A percentile compares a stretch with the other conserved stretches of the same genome.
phyloP scores from a whole-genome alignment of 2,888 invertebrate species.

The Agrotis clavis region DNA sequence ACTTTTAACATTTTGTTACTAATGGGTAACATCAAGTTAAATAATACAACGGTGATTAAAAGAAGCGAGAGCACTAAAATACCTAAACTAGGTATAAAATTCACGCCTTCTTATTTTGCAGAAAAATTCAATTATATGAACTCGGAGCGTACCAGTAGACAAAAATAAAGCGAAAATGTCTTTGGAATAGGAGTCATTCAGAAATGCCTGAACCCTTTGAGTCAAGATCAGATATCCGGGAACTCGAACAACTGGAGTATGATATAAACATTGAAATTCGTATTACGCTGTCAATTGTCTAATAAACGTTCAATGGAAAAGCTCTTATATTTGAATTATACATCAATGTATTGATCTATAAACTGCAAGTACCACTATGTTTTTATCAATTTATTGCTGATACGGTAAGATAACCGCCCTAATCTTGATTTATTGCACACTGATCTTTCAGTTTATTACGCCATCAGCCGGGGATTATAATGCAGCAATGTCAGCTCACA shows the following conservation, averaged over 20 bases:
- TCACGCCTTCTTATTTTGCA: conserved; percentile 19
- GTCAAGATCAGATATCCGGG: conserved; percentile 25
- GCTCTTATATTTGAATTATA: conserved; percentile 33
- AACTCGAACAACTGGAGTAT: conserved; percentile 22
- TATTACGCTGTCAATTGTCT: conserved; percentile 21
- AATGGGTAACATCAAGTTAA: too few relatives aligned
- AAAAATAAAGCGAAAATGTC: conserved; percentile 40
- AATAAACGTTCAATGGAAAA: conserved; percentile 26
- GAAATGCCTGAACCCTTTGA: conserved; percentile 38
- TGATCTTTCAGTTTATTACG: conserved; percentile 71
- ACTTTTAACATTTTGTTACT: conserved; percentile 3
- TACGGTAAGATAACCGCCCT: conserved; percentile 68
- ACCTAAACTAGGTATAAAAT: conserved; percentile 32
- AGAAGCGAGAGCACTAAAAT: conserved; percentile 13
- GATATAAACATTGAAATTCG: conserved; percentile 25
- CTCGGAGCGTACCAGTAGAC: conserved; percentile 20
- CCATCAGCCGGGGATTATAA: conserved; percentile 68
- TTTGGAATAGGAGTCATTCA: conserved; percentile 45
- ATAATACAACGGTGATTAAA: conserved; percentile 28
- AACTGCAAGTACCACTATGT: conserved; percentile 43
- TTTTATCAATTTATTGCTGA: conserved; percentile 74
- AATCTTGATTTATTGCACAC: conserved; percentile 78
- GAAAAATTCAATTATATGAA: conserved; percentile 10
- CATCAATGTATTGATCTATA: conserved; percentile 26
- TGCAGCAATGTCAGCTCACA: conserved; percentile 64